Conservation (phyloP, 2,113 vertebrate genomes). For the Sinocyclocheilus anophthalmus region DNA sequence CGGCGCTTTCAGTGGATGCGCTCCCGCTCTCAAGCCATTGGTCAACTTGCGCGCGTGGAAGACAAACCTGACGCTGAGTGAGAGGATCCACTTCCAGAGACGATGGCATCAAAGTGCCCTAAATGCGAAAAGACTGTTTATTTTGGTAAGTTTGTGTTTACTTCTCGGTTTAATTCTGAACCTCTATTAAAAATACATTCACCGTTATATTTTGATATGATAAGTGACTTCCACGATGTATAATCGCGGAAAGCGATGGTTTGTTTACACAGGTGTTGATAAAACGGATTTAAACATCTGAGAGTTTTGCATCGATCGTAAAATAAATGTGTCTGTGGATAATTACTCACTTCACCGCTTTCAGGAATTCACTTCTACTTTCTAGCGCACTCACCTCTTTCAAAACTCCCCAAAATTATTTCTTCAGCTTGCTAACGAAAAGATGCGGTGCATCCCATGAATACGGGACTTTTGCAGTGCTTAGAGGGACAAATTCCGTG, state of each 20-base stretch:
- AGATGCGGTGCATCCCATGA: neutral
- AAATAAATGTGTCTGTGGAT: neutral
- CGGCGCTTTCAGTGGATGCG: slow-evolving; percentile 62
- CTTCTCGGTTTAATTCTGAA: neutral
- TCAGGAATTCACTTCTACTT: neutral
- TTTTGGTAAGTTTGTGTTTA: slow-evolving; percentile 82
- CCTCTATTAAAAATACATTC: neutral
- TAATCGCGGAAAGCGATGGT: neutral
- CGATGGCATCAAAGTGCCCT: slow-evolving; percentile 94
- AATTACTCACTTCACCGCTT: neutral
- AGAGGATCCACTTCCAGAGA: slow-evolving; percentile 10
- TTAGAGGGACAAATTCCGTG: neutral
- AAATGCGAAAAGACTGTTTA: slow-evolving; percentile 96
- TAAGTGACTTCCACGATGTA: neutral
- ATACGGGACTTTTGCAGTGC: neutral
- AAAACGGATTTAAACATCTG: neutral
- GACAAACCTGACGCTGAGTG: neutral
- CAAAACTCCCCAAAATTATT: neutral
- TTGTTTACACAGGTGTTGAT: slow-evolving; percentile 6
- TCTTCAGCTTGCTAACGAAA: neutral
- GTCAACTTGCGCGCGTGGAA: slow-evolving; percentile 59
- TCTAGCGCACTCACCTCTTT: neutral
- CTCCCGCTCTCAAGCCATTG: slow-evolving; percentile 36
- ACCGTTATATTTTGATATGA: neutral
- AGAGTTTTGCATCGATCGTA: neutral